Percentiles rank a stretch among this genome's conserved stretches.
phyloP scores from a whole-genome alignment of 2,888 invertebrate species.

The Venusia cambrica region DNA sequence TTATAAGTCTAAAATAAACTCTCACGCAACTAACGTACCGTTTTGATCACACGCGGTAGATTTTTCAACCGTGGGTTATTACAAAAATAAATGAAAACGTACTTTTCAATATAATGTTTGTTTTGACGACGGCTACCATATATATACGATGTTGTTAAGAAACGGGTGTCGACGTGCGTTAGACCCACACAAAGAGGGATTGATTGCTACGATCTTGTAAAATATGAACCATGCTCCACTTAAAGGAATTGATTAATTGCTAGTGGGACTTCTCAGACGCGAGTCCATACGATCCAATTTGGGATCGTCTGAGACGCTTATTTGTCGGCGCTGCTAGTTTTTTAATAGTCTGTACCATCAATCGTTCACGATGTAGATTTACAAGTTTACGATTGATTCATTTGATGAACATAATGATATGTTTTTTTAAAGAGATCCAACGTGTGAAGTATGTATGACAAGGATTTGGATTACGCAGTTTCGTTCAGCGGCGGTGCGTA shows the following conservation, averaged over 20 bases:
- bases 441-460: constrained; percentile 43
- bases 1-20: constrained; percentile 48
- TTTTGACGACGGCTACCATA: constrained; percentile 67
- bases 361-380: constrained; percentile 50
- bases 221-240: constrained; percentile 65
- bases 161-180: constrained; percentile 57
- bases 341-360: constrained; percentile 60
- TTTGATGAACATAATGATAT: constrained; percentile 40
- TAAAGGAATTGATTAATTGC: constrained; percentile 77
- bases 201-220: constrained; percentile 62
- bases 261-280: constrained; percentile 47
- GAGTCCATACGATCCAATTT: constrained; percentile 57
- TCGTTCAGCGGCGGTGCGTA: constrained; percentile 54
- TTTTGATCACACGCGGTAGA: constrained; percentile 58
- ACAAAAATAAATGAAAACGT: constrained; percentile 73
- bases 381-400: constrained; percentile 39
- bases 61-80: constrained; percentile 59
- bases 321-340: constrained; percentile 54
- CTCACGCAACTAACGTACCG: constrained; percentile 52
- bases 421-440: constrained; percentile 36
- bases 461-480: constrained; percentile 39
- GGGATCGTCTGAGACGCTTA: constrained; percentile 48
- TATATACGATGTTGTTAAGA: constrained; percentile 51
- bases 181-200: constrained; percentile 77
- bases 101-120: constrained; percentile 71